These are phyloP conservation scores for Episyrphus balteatus DNA, from an alignment of 1,140 invertebrate genomes.

Conservation along the genomic window DNA sequence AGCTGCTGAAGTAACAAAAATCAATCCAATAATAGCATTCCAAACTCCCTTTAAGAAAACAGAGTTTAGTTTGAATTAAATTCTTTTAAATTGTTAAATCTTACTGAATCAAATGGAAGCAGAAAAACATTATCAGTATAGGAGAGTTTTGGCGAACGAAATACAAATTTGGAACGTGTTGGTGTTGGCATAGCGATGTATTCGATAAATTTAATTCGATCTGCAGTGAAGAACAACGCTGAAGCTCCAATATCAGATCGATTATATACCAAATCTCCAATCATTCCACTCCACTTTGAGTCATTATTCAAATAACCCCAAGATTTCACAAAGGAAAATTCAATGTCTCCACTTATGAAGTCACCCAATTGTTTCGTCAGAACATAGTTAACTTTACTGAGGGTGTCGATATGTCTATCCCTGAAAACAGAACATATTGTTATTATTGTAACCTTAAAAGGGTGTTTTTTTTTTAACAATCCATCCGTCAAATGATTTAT, in stretches of 20 bases:
- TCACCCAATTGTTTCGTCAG: conserved; percentile 43
- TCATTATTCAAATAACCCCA: conserved; percentile 45
- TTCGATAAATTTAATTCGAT: conserved; percentile 46
- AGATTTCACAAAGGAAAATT: conserved; percentile 38
- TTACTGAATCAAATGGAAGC: conserved; percentile 43
- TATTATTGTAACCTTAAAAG: no score
- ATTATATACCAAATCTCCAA: conserved; percentile 43
- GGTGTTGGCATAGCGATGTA: conserved; percentile 50
- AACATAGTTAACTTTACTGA: conserved; percentile 52
- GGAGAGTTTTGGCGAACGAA: conserved; percentile 53
- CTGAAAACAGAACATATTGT: conserved; percentile 24
- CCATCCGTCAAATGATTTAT: conserved; percentile 49
- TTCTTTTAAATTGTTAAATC: background rate
- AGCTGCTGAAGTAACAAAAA: conserved; percentile 37
- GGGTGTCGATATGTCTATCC: conserved; percentile 46
- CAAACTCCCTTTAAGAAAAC: conserved; percentile 38
- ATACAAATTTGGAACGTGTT: conserved; percentile 50
- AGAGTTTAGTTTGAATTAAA: background rate
- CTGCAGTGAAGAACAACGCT: conserved; percentile 46
- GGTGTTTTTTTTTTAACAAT: conserved; percentile 34
- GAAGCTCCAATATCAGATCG: conserved; percentile 53
- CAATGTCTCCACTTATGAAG: conserved; percentile 46
- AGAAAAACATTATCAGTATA: conserved; percentile 52
- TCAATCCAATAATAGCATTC: conserved; percentile 40
- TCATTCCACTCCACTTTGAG: conserved; percentile 51